Conservation (phyloP, 2,888 invertebrate genomes). For the Drepanosiphum platanoidis region DNA sequence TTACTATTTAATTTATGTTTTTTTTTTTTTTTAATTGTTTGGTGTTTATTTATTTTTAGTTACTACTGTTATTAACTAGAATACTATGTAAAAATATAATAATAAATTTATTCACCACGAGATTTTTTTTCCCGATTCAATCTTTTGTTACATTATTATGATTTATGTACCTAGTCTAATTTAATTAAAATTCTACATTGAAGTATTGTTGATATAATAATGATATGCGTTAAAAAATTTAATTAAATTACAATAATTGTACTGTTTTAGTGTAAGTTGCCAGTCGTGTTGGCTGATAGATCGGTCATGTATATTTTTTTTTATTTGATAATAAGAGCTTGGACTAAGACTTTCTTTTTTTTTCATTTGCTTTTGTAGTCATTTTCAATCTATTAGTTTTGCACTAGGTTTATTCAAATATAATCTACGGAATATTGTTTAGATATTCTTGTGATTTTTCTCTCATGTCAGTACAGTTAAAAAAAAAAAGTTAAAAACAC, state of each 20-base stretch:
- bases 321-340: conserved; percentile 32
- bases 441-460: conserved; percentile 24
- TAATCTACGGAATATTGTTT: conserved; percentile 8
- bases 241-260: conserved; percentile 2
- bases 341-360: conserved; percentile 7
- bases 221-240: too few relatives aligned
- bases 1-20: conserved; percentile 6
- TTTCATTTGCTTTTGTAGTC: conserved; percentile 13
- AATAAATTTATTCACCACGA: conserved; percentile 5
- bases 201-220: conserved; percentile 7
- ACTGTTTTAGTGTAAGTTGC: neutral
- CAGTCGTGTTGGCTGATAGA: neutral
- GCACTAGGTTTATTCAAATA: conserved; percentile 25
- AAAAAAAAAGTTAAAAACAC: conserved; percentile 42
- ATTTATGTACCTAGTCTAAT: neutral
- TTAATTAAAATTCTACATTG: neutral
- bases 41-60: conserved; percentile 10
- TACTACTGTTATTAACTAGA: neutral
- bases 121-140: neutral
- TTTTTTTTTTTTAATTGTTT: conserved; percentile 26
- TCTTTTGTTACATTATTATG: neutral
- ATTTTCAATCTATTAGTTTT: conserved; percentile 23
- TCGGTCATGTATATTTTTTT: conserved; percentile 14
- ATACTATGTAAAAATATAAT: neutral
- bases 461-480: conserved; percentile 9